Percentiles rank a stretch among this genome's conserved stretches.
phyloP scores from a whole-genome alignment of 2,888 invertebrate genomes.

The Athrips mouffetella region DNA sequence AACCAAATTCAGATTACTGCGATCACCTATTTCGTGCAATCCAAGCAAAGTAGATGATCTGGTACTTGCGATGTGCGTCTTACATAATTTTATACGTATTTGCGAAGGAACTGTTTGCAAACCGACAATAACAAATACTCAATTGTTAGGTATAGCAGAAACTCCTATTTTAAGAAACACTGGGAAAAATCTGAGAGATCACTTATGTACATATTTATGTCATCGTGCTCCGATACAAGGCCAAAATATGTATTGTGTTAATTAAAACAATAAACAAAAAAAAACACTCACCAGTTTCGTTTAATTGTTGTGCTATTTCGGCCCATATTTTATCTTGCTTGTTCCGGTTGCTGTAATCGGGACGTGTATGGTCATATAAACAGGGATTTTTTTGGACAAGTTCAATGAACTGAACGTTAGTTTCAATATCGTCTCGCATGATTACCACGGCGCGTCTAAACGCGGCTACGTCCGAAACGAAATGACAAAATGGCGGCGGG shows the following conservation, averaged over 20 bases:
- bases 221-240: background rate
- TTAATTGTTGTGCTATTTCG: background rate
- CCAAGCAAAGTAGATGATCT: slow-evolving; percentile 19
- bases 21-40: slow-evolving; percentile 14
- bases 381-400: too few species aligned
- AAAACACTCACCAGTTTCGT: slow-evolving; percentile 4
- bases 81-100: slow-evolving; percentile 14
- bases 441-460: too few species aligned
- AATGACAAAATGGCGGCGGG: too few species aligned
- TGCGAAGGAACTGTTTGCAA: background rate
- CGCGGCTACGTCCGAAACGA: too few species aligned
- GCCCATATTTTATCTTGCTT: slow-evolving; percentile 1
- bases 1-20: slow-evolving; percentile 15
- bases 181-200: slow-evolving; percentile 1
- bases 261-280: background rate
- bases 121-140: background rate
- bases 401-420: too few species aligned
- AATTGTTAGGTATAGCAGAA: background rate
- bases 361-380: too few species aligned
- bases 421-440: too few species aligned
- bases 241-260: background rate
- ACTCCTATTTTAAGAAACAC: slow-evolving; percentile 1
- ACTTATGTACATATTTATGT: background rate
- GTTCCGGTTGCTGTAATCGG: background rate
- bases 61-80: slow-evolving; percentile 18